Base-by-base conservation (phyloP, 2,113 vertebrate genomes). In the Dromiciops gliroides region DNA sequence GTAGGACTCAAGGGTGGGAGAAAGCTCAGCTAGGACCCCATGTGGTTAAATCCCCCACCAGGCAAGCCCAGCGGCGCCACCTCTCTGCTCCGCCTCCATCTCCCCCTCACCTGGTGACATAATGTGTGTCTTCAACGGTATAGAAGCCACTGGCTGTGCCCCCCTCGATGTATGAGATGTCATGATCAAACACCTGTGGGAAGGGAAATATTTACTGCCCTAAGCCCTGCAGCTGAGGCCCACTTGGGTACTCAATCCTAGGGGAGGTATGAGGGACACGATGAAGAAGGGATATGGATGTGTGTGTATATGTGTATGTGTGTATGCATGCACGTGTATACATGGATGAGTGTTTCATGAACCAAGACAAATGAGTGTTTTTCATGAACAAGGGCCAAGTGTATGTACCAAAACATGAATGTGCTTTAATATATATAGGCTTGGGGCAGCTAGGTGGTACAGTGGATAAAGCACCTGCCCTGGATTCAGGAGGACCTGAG, bases 121-220 rank as follows among this genome's bases (percentile, higher is more conserved):
- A 99, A 5, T 99, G 98, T 0, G 99, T 98, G 96, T 99, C 99
- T 97, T 99, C 99, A 0, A 99, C 99, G 0, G 99, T 99, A 97
- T 99, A 99, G 98, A 99, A 99, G 48, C 99, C 99, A 0, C 99
- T 99, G 96, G 99, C 98, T 0, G 99, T 99, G 25, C 99, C 99
- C 12, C 99, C 99, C 98, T 99, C 99, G 0, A 99, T 99, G 98
- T 99, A 99, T 92, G 99, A 99, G 94, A 99, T 99, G 96, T 99
- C 99, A 0, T 99, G 99, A 97, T 99, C 99, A 6, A 99, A 99
- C 24, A 99, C 99, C 99, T 99, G 48, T 3, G 2, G 26, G 5
- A 37, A 96, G 92, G 19, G 23, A 12, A 28, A 4, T 11, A 49
- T 48, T 50, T 8, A 16, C 25, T 8, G 9, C 89, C 47, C 7